These are phyloP conservation scores for Anniella stebbinsi DNA, from an alignment of 2,797 vertebrate species.

Conservation along the genomic window DNA sequence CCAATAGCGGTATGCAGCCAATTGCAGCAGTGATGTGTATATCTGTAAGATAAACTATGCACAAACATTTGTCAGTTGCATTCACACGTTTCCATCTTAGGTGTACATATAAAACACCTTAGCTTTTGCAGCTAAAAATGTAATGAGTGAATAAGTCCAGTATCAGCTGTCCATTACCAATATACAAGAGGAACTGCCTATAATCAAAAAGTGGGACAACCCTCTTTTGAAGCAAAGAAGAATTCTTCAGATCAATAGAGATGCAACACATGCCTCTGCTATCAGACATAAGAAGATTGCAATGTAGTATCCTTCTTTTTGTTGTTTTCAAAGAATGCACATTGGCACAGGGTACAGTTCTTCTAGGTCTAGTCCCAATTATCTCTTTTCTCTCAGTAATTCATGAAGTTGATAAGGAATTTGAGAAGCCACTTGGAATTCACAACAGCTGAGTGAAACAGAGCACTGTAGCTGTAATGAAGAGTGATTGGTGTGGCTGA, in stretches of 20 bases:
- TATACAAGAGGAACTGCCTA: slow-evolving; percentile 4
- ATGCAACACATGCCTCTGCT: slow-evolving; percentile 12
- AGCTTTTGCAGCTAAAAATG: slow-evolving; percentile 23
- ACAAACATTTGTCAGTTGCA: not conserved
- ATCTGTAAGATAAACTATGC: not conserved
- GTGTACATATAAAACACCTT: slow-evolving; percentile 11
- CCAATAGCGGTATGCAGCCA: not conserved
- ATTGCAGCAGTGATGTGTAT: not conserved
- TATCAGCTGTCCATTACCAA: slow-evolving; percentile 16
- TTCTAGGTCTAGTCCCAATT: not conserved
- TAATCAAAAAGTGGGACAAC: not conserved
- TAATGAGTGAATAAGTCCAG: not conserved
- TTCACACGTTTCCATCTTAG: not conserved
- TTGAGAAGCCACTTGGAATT: slow-evolving; percentile 30
- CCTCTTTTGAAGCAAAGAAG: not conserved
- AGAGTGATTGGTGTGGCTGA: slow-evolving; percentile 27
- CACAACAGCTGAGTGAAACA: not conserved
- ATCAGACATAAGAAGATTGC: fast-evolving
- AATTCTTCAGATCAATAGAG: slow-evolving; percentile 14
- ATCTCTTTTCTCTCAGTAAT: slow-evolving; percentile 17
- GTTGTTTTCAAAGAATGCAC: fast-evolving
- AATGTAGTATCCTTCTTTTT: not conserved
- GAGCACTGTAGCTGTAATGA: slow-evolving; percentile 33
- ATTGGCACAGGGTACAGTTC: not conserved
- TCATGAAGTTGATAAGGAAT: slow-evolving; percentile 21